These are phyloP conservation scores for Myotis myotis DNA, from an alignment of 2,797 vertebrate species.

Conservation along the genomic window DNA sequence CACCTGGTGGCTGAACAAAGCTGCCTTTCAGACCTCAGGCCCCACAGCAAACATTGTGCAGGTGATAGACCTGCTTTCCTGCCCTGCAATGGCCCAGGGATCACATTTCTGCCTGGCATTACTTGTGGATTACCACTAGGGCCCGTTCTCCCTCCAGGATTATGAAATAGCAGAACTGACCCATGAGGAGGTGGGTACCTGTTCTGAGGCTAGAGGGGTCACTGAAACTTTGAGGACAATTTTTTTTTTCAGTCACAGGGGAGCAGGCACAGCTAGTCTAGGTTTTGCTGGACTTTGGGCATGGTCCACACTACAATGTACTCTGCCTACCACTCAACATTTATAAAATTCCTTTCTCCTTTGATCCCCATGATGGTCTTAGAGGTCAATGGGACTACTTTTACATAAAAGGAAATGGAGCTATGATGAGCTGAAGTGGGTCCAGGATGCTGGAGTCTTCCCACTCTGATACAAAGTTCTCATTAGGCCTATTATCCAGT, in stretches of 20 bases:
- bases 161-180: background rate
- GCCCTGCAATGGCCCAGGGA: background rate
- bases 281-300: background rate
- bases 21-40: constrained; percentile 50
- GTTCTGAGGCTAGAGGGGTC: background rate
- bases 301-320: background rate
- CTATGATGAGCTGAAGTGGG: background rate
- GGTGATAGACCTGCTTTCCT: constrained; percentile 50
- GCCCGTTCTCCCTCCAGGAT: background rate
- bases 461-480: background rate
- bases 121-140: background rate
- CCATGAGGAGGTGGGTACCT: background rate
- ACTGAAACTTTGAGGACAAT: background rate
- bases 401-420: background rate
- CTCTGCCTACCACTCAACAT: background rate
- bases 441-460: background rate
- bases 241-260: background rate
- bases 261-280: background rate
- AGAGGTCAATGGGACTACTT: background rate
- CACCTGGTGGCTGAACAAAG: constrained; percentile 80
- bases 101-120: constrained; percentile 37
- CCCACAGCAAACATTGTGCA: background rate
- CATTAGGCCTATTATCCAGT: background rate
- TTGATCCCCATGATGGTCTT: background rate
- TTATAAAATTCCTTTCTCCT: background rate